Evolutionary conservation across 1,140 invertebrate species (phyloP), one percentile per base, ranked within the genome.

Genomic region (Physella acuta): DNA sequence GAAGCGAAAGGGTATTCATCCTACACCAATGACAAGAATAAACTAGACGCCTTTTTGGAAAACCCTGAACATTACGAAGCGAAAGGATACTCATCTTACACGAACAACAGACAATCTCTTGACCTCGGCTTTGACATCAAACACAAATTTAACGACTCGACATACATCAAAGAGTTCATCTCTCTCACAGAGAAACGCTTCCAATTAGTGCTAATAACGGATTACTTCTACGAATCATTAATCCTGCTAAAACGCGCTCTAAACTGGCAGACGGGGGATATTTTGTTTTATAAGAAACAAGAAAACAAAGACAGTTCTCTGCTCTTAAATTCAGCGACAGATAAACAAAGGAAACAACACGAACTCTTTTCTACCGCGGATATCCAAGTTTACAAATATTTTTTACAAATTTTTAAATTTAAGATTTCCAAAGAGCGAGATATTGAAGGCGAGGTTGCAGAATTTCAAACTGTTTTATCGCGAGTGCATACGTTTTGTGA

Each of bases 181-280:
- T 52, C 11, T 5, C 71, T 37, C 24, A 72, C 36, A 61, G 64
- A 37, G 61, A 75, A 68, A 49, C 56, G 28, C 28, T 77, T 77
- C 52, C 16, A 68, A 34, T 28, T 77, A 16, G 49, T 77, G 0
- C 49, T 77, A n/a, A 69, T 77, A 26, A 53, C 72, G 34, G 74
- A 76, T 33, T 61, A 70, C 34, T 74, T 77, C 37, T 68, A 74
- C 11, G 76, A 77, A 56, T 74, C 72, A 0, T 24, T 77, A 8
- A 51, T 77, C n/a, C 49, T 77, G 2, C 16, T 77, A 26, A 73
- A 71, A 33, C 37, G 76, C 34, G 39, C 20, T 24, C 31, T 77
- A 14, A 66, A 67, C 28, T 77, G 76, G 76, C 24, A 37, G 20
- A 24, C 72, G 20, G 44, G 70, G 49, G 76, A 77, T 52, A 70